Percentiles rank a stretch among this genome's conserved stretches.
Evolutionary conservation across 2,888 invertebrate genomes (phyloP).

Genomic region (Synanthedon formicaeformis): DNA sequence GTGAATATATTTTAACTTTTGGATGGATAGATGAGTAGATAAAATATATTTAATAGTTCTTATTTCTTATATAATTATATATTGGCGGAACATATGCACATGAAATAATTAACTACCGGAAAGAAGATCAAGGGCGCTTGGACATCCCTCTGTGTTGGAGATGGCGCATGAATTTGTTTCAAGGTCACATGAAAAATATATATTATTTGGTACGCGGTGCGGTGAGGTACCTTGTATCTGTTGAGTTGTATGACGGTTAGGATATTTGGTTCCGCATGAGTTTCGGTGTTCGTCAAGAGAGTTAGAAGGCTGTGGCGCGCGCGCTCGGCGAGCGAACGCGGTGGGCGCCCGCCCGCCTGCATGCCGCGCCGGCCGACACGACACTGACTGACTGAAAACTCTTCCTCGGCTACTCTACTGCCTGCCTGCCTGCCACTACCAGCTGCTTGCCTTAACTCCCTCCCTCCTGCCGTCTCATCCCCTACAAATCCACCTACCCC

Average conservation of each 20-base stretch:
- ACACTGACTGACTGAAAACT: background rate
- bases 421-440: background rate
- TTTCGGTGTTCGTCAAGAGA: background rate
- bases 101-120: too few relatives aligned
- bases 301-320: background rate
- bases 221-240: background rate
- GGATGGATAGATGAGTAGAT: too few relatives aligned
- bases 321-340: background rate
- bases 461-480: background rate
- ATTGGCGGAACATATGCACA: too few relatives aligned
- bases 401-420: background rate
- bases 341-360: background rate
- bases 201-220: background rate
- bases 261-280: background rate
- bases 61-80: too few relatives aligned
- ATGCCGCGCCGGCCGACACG: background rate
- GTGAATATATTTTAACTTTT: too few relatives aligned
- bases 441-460: background rate
- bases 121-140: too few relatives aligned
- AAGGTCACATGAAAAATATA: too few relatives aligned
- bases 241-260: background rate
- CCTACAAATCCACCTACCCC: background rate
- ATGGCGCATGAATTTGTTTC: too few relatives aligned
- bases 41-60: too few relatives aligned
- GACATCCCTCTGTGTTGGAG: too few relatives aligned